Evolutionary conservation across 2,797 vertebrate species (phyloP).

Genomic region (Etheostoma perlongum): DNA sequence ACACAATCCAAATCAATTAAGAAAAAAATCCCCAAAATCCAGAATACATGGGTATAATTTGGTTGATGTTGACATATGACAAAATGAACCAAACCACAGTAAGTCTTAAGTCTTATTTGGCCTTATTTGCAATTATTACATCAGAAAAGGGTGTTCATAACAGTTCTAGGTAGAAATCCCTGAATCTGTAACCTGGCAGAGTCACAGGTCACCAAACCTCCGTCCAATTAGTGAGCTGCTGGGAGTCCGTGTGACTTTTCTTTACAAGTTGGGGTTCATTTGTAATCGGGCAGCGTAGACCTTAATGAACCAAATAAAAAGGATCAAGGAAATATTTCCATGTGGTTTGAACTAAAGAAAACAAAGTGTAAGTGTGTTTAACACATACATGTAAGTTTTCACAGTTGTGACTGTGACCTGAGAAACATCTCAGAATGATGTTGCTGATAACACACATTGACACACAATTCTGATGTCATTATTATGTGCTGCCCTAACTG

Average conservation of each 20-base stretch:
- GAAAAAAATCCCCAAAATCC: conserved; percentile 12
- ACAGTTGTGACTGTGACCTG: conserved; percentile 3
- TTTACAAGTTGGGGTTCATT: conserved; percentile 39
- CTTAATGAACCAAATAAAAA: conserved; percentile 28
- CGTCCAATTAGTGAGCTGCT: conserved; percentile 15
- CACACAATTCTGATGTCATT: conserved; percentile 6
- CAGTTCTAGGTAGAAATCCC: conserved; percentile 8
- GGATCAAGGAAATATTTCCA: conserved; percentile 29
- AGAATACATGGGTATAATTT: conserved; percentile 15
- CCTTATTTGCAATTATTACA: conserved; percentile 4
- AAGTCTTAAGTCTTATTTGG: conserved; percentile 13
- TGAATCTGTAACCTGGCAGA: conserved; percentile 11
- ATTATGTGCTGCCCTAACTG: conserved; percentile 26
- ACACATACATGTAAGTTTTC: conserved; percentile 1
- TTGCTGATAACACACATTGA: conserved; percentile 8
- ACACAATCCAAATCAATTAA: not conserved
- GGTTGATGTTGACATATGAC: conserved; percentile 14
- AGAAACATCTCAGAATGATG: conserved; percentile 8
- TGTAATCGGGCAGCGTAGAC: conserved; percentile 35
- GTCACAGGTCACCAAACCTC: conserved; percentile 7
- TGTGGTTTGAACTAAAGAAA: conserved; percentile 25
- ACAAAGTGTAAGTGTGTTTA: conserved; percentile 5
- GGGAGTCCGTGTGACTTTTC: conserved; percentile 5
- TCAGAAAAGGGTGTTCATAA: conserved; percentile 10
- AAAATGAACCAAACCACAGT: conserved; percentile 32